Evolutionary conservation across 1,140 invertebrate species (phyloP).

Genomic region (Bactericera cockerelli): DNA sequence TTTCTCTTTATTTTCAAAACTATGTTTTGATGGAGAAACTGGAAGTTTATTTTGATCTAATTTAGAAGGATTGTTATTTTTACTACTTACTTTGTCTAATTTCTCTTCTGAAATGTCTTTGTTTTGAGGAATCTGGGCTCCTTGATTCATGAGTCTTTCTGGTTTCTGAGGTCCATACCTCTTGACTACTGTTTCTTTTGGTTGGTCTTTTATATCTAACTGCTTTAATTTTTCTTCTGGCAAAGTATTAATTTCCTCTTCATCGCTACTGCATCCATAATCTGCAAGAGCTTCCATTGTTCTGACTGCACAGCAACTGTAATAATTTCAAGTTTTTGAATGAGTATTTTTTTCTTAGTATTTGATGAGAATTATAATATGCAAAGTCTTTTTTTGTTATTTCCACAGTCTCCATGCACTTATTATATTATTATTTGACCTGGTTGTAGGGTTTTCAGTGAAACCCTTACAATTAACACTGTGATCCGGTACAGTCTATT

Average conservation of each 20-base stretch:
- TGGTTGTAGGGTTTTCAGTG: too few species aligned
- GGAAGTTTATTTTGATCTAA: background rate
- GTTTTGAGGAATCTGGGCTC: slow-evolving; percentile 31
- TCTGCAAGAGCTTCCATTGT: slow-evolving; percentile 10
- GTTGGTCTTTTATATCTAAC: slow-evolving; percentile 1
- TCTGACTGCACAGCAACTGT: too few species aligned
- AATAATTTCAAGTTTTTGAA: too few species aligned
- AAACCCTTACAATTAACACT: too few species aligned
- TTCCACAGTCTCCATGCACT: too few species aligned
- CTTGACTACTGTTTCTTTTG: slow-evolving; percentile 18
- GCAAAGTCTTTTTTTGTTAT: too few species aligned
- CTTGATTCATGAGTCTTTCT: slow-evolving; percentile 30
- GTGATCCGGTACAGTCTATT: too few species aligned
- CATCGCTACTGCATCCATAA: slow-evolving; percentile 2
- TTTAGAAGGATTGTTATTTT: background rate
- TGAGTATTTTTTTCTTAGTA: too few species aligned
- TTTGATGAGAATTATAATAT: too few species aligned
- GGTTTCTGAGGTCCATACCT: slow-evolving; percentile 26
- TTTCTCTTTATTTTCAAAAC: slow-evolving; percentile 15
- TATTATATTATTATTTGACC: too few species aligned
- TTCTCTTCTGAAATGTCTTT: too few species aligned
- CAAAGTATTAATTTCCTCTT: slow-evolving; percentile 9
- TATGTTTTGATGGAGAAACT: background rate
- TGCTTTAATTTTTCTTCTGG: background rate
- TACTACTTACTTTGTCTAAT: slow-evolving; percentile 20